Conservation (phyloP, 2,113 vertebrate species). For the Sceloporus undulatus region DNA sequence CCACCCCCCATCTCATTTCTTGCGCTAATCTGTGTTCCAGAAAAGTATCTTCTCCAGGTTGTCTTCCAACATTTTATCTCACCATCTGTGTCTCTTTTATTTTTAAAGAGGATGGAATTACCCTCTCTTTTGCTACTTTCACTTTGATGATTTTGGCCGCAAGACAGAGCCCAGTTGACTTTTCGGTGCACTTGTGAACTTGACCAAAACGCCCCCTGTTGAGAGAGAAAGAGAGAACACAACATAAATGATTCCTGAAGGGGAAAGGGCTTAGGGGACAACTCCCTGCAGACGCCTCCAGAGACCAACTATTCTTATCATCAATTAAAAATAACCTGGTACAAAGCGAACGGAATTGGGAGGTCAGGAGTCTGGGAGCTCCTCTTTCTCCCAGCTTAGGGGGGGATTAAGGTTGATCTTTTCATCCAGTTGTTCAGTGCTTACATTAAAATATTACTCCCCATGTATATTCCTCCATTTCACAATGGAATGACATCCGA, state of each 20-base stretch:
- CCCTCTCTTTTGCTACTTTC: slow-evolving; percentile 86
- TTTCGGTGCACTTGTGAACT: slow-evolving; percentile 88
- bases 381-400: slow-evolving; percentile 72
- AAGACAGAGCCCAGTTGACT: slow-evolving; percentile 82
- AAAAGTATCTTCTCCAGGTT: too few species aligned
- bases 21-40: too few species aligned
- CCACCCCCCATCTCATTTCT: too few species aligned
- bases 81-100: background rate
- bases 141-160: slow-evolving; percentile 92
- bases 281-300: slow-evolving; percentile 32
- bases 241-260: background rate
- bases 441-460: slow-evolving; percentile 69
- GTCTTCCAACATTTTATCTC: background rate
- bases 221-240: slow-evolving; percentile 44
- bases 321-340: slow-evolving; percentile 78
- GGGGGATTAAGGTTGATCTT: slow-evolving; percentile 77
- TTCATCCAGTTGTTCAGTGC: slow-evolving; percentile 75
- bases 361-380: slow-evolving; percentile 65
- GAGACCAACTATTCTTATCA: slow-evolving; percentile 64
- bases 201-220: slow-evolving; percentile 89
- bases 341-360: slow-evolving; percentile 70
- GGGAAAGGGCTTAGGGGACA: slow-evolving; percentile 16
- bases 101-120: slow-evolving; percentile 62
- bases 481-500: slow-evolving; percentile 22
- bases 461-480: slow-evolving; percentile 29